Conservation (phyloP, 2,888 invertebrate genomes). For the Lithosia quadra region DNA sequence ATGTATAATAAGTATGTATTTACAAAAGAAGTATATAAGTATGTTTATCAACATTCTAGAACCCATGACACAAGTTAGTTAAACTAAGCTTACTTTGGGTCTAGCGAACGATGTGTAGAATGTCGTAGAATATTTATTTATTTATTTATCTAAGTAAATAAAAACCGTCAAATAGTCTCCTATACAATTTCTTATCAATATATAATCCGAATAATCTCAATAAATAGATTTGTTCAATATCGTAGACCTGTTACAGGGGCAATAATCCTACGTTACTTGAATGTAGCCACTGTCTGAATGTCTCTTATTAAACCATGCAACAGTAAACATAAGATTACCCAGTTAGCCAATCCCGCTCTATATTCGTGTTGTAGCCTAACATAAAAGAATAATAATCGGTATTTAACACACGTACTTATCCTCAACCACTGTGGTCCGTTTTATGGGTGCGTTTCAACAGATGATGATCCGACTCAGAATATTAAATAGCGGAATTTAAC, state of each 20-base stretch:
- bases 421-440: constrained; percentile 50
- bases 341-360: constrained; percentile 28
- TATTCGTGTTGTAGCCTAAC: constrained; percentile 34
- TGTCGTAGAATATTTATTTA: too few relatives aligned
- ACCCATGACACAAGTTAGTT: too few relatives aligned
- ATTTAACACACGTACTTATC: constrained; percentile 47
- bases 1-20: too few relatives aligned
- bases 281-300: not conserved
- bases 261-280: not conserved
- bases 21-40: too few relatives aligned
- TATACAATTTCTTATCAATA: too few relatives aligned
- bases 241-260: not conserved
- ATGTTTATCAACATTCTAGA: too few relatives aligned
- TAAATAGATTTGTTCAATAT: not conserved
- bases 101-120: too few relatives aligned
- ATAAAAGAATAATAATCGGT: constrained; percentile 46
- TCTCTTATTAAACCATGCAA: constrained; percentile 12
- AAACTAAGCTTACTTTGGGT: too few relatives aligned
- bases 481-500: constrained; percentile 52
- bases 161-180: too few relatives aligned
- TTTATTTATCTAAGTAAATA: too few relatives aligned
- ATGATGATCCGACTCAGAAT: constrained; percentile 47
- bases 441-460: constrained; percentile 51
- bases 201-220: not conserved
- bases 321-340: constrained; percentile 26